Conservation (phyloP, 2,888 invertebrate species). For the Drosophila percnosoma region DNA sequence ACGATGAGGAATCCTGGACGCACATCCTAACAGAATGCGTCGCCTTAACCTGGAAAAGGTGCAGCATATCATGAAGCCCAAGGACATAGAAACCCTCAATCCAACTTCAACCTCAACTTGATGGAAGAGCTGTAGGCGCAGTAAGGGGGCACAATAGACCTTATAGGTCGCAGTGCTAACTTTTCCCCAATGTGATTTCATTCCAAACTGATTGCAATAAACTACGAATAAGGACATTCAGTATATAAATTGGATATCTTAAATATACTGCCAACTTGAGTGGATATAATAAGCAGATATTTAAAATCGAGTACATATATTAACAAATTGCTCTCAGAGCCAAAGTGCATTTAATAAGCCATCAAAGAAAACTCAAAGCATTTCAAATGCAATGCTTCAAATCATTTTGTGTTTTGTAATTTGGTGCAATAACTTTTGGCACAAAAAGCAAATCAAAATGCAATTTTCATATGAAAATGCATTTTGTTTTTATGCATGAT, state of each 20-base stretch:
- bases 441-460: slow-evolving; percentile 41
- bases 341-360: not conserved
- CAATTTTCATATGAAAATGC: slow-evolving; percentile 63
- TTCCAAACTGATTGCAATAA: not conserved
- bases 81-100: no score
- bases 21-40: no score
- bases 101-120: no score
- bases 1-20: no score
- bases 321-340: not conserved
- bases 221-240: not conserved
- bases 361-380: slow-evolving; percentile 1
- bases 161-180: no score
- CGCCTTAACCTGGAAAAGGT: no score
- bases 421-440: slow-evolving; percentile 30
- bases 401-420: slow-evolving; percentile 41
- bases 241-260: not conserved
- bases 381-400: slow-evolving; percentile 1
- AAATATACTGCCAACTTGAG: not conserved
- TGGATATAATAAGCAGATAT: not conserved
- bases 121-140: no score
- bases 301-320: not conserved
- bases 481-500: slow-evolving; percentile 29
- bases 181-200: not conserved
- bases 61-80: no score
- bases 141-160: no score